Conservation (phyloP, 2,113 vertebrate species). For the Himantopus leucocephalus region DNA sequence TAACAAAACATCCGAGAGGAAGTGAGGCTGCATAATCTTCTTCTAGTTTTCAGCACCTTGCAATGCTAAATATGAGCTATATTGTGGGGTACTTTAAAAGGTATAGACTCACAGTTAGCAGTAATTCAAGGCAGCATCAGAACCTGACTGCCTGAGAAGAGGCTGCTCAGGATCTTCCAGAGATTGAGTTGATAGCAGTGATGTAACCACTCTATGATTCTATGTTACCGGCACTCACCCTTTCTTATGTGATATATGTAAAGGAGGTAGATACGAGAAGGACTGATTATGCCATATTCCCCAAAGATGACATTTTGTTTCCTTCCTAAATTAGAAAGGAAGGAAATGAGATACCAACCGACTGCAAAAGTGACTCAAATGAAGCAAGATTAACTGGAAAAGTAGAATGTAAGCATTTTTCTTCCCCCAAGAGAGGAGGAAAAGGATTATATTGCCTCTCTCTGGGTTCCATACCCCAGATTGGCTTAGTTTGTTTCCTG, state of each 20-base stretch:
- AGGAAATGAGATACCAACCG: background rate
- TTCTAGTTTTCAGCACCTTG: background rate
- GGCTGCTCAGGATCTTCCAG: background rate
- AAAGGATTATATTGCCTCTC: background rate
- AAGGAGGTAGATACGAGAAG: background rate
- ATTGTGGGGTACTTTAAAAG: background rate
- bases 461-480: background rate
- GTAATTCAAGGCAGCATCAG: background rate
- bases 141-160: background rate
- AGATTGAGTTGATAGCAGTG: background rate
- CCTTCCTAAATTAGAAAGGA: background rate
- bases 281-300: background rate
- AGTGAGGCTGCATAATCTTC: background rate
- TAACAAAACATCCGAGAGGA: background rate
- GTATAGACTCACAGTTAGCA: background rate
- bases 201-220: too few relatives aligned
- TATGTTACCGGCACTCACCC: background rate
- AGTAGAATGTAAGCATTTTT: background rate
- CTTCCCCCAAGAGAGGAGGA: background rate
- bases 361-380: background rate
- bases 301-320: background rate
- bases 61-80: background rate
- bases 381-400: background rate
- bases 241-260: background rate
- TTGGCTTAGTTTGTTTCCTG: background rate